A percentile compares a stretch with the other conserved stretches of the same genome.
Conservation (phyloP, 2,113 vertebrate genomes). For the Athene noctua region DNA sequence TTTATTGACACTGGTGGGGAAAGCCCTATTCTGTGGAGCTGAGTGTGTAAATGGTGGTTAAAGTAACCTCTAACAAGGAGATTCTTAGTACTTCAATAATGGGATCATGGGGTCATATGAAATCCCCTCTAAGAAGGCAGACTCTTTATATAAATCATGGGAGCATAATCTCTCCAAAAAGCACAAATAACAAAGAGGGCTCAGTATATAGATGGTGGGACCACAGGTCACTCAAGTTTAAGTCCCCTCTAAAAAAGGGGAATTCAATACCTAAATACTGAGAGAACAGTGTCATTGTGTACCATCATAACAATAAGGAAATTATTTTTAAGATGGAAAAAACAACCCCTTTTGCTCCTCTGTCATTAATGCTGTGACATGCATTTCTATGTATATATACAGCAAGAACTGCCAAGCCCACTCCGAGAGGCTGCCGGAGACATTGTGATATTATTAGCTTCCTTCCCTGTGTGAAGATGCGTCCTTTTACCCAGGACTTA, state of each 20-base stretch:
- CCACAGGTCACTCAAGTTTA: constrained; percentile 43
- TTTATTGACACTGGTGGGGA: background rate
- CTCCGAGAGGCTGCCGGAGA: background rate
- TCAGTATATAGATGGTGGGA: constrained; percentile 32
- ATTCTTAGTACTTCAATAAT: constrained; percentile 42
- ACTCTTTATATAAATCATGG: constrained; percentile 49
- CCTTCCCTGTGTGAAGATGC: background rate
- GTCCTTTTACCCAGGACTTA: background rate
- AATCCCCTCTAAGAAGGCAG: constrained; percentile 28
- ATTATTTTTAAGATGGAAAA: constrained; percentile 50
- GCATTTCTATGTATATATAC: background rate
- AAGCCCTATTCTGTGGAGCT: background rate
- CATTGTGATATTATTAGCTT: accelerated
- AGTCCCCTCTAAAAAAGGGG: background rate
- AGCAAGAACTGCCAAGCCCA: background rate
- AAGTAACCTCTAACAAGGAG: constrained; percentile 45
- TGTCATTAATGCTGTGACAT: background rate
- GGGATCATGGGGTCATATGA: constrained; percentile 47
- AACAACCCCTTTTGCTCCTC: background rate
- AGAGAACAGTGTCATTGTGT: constrained; percentile 33
- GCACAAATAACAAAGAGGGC: constrained; percentile 49
- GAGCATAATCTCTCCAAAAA: constrained; percentile 43
- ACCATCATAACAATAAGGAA: constrained; percentile 6
- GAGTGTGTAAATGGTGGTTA: constrained; percentile 17
- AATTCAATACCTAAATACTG: constrained; percentile 46